These are phyloP conservation scores for Pseudachorutes palmiensis DNA, from an alignment of 1,140 invertebrate genomes.

Conservation along the genomic window DNA sequence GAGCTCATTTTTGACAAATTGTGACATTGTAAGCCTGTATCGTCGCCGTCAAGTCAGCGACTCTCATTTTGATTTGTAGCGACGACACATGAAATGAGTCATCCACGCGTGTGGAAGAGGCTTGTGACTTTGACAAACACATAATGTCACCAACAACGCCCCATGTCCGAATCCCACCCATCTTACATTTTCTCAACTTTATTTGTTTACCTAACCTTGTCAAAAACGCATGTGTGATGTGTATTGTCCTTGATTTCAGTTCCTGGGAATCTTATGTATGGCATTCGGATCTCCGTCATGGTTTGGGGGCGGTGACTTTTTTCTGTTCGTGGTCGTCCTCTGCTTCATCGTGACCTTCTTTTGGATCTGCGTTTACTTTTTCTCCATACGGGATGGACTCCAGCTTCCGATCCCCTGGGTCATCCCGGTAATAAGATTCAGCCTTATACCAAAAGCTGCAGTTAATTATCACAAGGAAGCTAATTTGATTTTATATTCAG, in stretches of 20 bases:
- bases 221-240: neutral
- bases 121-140: neutral
- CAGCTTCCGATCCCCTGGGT: slow-evolving; percentile 75
- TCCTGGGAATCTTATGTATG: slow-evolving; percentile 75
- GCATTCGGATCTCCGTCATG: slow-evolving; percentile 58
- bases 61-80: too few species aligned
- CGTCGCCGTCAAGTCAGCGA: too few species aligned
- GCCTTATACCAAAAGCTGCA: too few species aligned
- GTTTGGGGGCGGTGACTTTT: slow-evolving; percentile 60
- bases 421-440: slow-evolving; percentile 57
- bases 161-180: neutral
- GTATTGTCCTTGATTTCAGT: slow-evolving; percentile 44
- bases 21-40: too few species aligned
- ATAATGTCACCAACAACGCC: neutral
- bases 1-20: too few species aligned
- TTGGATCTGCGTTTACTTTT: slow-evolving; percentile 68
- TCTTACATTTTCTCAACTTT: neutral
- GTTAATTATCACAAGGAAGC: too few species aligned
- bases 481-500: slow-evolving; percentile 49
- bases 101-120: too few species aligned
- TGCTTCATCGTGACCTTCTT: slow-evolving; percentile 72
- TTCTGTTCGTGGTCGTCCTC: slow-evolving; percentile 69
- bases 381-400: slow-evolving; percentile 66
- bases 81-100: neutral
- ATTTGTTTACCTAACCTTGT: neutral